phyloP scores from a whole-genome alignment of 2,797 vertebrate species.

The Arctocebus calabarensis region DNA sequence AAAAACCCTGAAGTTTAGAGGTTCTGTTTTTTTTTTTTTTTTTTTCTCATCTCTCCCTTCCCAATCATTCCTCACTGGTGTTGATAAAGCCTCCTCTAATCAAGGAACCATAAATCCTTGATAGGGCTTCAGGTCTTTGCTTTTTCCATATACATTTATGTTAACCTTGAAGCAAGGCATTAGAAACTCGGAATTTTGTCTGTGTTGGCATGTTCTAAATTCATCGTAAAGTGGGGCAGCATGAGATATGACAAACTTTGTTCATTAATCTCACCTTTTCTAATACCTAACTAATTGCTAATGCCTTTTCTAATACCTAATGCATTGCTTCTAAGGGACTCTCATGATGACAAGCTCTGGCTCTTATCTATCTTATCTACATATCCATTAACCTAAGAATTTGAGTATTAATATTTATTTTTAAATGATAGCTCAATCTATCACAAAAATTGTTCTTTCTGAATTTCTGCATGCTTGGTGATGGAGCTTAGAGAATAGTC shows the following conservation, averaged over 20 bases:
- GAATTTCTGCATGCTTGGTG: not conserved
- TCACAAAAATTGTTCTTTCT: constrained; percentile 8
- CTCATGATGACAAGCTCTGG: not conserved
- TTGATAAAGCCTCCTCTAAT: not conserved
- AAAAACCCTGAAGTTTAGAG: not conserved
- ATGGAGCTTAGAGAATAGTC: not conserved
- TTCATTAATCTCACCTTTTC: not conserved
- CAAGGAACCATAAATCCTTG: not conserved
- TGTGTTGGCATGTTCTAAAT: not conserved
- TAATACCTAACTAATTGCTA: not conserved
- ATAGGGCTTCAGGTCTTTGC: not conserved
- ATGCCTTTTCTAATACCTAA: too few species aligned
- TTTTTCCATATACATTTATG: not conserved
- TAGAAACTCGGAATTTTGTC: not conserved
- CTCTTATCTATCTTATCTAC: constrained; percentile 18
- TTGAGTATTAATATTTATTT: constrained; percentile 26
- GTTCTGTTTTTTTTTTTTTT: not conserved
- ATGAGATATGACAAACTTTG: not conserved
- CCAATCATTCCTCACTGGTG: not conserved
- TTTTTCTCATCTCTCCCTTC: not conserved
- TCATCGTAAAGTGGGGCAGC: not conserved
- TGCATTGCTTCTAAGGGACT: not conserved
- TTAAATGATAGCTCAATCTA: not conserved
- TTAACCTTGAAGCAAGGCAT: not conserved
- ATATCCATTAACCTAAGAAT: not conserved